phyloP scores from a whole-genome alignment of 2,113 vertebrate genomes.

The Eretmochelys imbricata region DNA sequence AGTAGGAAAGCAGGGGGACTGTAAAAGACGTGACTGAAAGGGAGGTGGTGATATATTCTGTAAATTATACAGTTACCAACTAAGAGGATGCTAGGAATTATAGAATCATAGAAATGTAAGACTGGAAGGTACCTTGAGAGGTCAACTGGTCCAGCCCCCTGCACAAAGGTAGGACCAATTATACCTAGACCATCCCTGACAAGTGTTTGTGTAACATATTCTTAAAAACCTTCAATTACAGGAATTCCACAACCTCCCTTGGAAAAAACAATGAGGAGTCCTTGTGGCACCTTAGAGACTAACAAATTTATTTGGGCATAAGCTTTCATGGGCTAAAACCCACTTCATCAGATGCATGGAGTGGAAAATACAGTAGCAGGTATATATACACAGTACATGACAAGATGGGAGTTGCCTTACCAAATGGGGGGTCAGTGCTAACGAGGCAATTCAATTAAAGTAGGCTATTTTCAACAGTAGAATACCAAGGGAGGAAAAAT shows the following conservation, averaged over 20 bases:
- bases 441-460: too few species aligned
- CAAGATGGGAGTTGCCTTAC: too few species aligned
- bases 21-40: constrained; percentile 13
- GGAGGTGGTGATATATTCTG: constrained; percentile 1
- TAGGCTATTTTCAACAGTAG: too few species aligned
- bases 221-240: background rate
- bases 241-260: background rate
- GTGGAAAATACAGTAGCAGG: too few species aligned
- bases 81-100: background rate
- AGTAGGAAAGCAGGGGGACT: background rate
- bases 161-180: background rate
- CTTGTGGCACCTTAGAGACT: too few species aligned
- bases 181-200: background rate
- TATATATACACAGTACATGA: too few species aligned
- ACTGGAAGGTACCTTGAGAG: background rate
- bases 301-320: too few species aligned
- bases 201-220: background rate
- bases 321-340: too few species aligned
- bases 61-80: background rate
- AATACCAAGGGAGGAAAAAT: too few species aligned
- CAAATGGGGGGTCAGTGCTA: too few species aligned
- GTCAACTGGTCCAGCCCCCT: background rate
- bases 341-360: too few species aligned
- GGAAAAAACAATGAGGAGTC: too few species aligned
- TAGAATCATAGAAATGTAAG: background rate